These are phyloP conservation scores for Gorsachius goisagi DNA, from an alignment of 2,113 vertebrate species.

Conservation along the genomic window DNA sequence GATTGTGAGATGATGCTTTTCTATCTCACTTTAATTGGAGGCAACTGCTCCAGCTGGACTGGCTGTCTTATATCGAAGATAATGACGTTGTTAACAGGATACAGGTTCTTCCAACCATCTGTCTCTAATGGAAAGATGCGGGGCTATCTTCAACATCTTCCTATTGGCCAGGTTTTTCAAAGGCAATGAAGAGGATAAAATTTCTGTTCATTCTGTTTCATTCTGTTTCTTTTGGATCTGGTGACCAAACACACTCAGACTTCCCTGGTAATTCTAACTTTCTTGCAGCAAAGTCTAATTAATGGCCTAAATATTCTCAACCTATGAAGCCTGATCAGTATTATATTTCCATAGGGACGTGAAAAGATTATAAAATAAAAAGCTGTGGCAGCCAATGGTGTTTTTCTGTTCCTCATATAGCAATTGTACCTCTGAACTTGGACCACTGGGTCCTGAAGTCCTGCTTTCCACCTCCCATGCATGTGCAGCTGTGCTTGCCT, in stretches of 20 bases:
- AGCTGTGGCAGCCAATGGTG: not conserved
- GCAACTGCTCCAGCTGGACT: conserved; percentile 38
- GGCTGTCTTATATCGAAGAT: not conserved
- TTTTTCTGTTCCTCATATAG: not conserved
- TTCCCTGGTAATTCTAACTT: not conserved
- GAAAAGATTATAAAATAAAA: not conserved
- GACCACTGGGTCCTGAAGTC: not conserved
- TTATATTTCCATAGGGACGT: not conserved
- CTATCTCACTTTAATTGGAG: conserved; percentile 9
- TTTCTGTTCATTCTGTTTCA: not conserved
- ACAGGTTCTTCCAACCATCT: conserved; percentile 25
- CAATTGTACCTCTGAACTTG: not conserved
- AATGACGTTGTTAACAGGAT: not conserved
- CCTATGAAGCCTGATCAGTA: not conserved
- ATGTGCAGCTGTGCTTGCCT: not conserved
- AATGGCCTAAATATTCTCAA: not conserved
- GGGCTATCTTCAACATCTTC: not conserved
- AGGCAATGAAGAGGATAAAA: not conserved
- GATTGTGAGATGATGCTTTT: not conserved
- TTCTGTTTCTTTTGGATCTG: not conserved
- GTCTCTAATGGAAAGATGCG: not conserved
- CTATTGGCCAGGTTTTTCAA: not conserved
- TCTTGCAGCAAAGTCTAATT: not conserved
- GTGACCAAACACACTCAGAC: not conserved
- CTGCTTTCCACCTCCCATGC: not conserved